phyloP scores from a whole-genome alignment of 1,140 invertebrate genomes.

The Plectus sambesii region DNA sequence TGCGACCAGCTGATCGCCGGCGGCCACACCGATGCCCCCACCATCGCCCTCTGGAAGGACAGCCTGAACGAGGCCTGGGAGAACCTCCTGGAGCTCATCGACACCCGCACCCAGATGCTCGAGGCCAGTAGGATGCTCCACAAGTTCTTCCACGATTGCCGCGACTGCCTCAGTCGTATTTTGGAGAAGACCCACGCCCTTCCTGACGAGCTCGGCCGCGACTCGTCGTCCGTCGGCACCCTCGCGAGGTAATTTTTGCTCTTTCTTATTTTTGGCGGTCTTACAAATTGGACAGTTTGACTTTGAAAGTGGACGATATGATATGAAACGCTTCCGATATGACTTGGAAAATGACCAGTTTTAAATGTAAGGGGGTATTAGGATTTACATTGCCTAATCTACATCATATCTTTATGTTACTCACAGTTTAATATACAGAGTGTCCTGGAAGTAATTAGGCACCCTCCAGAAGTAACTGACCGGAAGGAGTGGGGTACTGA shows the following conservation, averaged over 20 bases:
- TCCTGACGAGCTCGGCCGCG: slow-evolving; percentile 91
- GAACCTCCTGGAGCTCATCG: slow-evolving; percentile 90
- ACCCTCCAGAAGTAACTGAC: too few species aligned
- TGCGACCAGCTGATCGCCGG: slow-evolving; percentile 85
- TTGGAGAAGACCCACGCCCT: slow-evolving; percentile 83
- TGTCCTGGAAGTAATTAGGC: too few species aligned
- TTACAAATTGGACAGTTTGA: too few species aligned
- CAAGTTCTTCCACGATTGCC: slow-evolving; percentile 99
- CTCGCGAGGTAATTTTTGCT: slow-evolving; percentile 76
- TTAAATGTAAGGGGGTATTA: too few species aligned
- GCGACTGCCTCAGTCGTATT: slow-evolving; percentile 85
- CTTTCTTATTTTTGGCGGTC: slow-evolving; percentile 91
- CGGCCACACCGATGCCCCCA: slow-evolving; percentile 90
- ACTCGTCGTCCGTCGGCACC: slow-evolving; percentile 85
- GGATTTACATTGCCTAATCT: too few species aligned
- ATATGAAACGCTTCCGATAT: too few species aligned
- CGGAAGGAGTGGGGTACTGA: too few species aligned
- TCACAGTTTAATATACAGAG: too few species aligned
- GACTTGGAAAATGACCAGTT: too few species aligned
- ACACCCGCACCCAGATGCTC: slow-evolving; percentile 91
- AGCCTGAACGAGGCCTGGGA: slow-evolving; percentile 96
- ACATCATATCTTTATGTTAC: too few species aligned
- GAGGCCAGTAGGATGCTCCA: slow-evolving; percentile 88
- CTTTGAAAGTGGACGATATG: too few species aligned
- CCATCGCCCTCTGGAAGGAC: slow-evolving; percentile 98